Base-by-base conservation (phyloP, 2,113 vertebrate genomes). In the Prionailurus bengalensis region DNA sequence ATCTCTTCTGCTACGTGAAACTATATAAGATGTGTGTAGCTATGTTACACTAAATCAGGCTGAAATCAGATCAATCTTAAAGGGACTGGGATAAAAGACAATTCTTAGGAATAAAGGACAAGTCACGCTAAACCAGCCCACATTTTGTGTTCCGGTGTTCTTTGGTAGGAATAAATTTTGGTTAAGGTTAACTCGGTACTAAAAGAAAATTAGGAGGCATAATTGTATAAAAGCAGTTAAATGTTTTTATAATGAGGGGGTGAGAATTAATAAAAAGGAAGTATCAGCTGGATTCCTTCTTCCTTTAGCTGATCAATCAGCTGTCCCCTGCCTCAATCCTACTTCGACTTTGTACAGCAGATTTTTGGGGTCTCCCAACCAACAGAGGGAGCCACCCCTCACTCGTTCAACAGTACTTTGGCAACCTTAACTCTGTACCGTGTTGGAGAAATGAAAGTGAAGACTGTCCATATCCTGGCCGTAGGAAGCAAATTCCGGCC, bases 1-100 rank as follows among this genome's bases (percentile, higher is more conserved):
- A 42, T 66, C 2, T 73, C 29, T 16, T 94, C 39, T 63, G 13
- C 55, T 89, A 31, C 51, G 23, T 53, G 79, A 29, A 92, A 92
- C 78, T 88, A 80, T 3, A 70, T 80, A 55, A 81, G 19, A 87
- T 51, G 25, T 29, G 1, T 87, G 4, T 9, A 33, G 31, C 1
- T 73, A 74, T 68, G 23, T 82, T 82, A 68, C 79, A 74, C 39
- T 65, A 95, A 82, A 48, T 78, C 63, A 21, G 17, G 27, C 53
- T 89, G 65, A 93, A 78, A 84, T 89, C 48, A 68, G 81, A 70
- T 55, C 45, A 81, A 27, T 29, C 65, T 53, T 88, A 71, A 85
- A 31, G n/a, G 3, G 1, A 80, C 48, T 88, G 66, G 13, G 45
- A 58, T 63, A 63, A 70, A 82, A 25, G 31, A 86, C 13, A 74